A percentile compares a stretch with the other conserved stretches of the same genome.
These are phyloP conservation scores for Dasyurus viverrinus DNA, from an alignment of 2,113 vertebrate species.

Conservation along the genomic window DNA sequence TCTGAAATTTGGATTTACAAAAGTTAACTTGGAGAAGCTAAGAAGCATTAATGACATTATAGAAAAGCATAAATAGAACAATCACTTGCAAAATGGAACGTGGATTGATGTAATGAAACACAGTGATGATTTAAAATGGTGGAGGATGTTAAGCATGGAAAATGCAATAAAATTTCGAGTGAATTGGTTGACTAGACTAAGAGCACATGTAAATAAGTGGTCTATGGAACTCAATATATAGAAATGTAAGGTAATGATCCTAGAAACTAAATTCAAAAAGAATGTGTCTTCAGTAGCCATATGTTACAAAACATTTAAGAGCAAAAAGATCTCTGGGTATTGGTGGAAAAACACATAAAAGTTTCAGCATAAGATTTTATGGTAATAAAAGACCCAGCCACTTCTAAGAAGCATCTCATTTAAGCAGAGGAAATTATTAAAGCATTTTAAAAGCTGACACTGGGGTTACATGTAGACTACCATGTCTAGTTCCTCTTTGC, in stretches of 20 bases:
- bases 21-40: neutral
- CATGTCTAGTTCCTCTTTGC: neutral
- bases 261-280: slow-evolving; percentile 28
- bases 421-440: slow-evolving; percentile 41
- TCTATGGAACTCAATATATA: neutral
- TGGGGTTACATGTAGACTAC: neutral
- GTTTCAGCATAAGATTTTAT: slow-evolving; percentile 19
- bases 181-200: neutral
- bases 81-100: slow-evolving; percentile 36
- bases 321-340: slow-evolving; percentile 4
- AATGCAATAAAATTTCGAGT: neutral
- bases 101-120: neutral
- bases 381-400: neutral
- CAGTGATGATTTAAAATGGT: neutral
- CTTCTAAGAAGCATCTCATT: neutral
- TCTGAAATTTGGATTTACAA: slow-evolving; percentile 32
- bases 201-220: neutral
- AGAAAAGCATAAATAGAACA: slow-evolving; percentile 7
- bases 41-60: neutral
- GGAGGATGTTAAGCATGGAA: neutral
- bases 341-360: neutral
- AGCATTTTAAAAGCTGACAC: slow-evolving; percentile 6
- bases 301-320: slow-evolving; percentile 20
- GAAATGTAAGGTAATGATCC: slow-evolving; percentile 6
- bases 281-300: neutral